Percentiles rank a stretch among this genome's conserved stretches.
phyloP scores from a whole-genome alignment of 2,888 invertebrate species.

The Lithophane socia region DNA sequence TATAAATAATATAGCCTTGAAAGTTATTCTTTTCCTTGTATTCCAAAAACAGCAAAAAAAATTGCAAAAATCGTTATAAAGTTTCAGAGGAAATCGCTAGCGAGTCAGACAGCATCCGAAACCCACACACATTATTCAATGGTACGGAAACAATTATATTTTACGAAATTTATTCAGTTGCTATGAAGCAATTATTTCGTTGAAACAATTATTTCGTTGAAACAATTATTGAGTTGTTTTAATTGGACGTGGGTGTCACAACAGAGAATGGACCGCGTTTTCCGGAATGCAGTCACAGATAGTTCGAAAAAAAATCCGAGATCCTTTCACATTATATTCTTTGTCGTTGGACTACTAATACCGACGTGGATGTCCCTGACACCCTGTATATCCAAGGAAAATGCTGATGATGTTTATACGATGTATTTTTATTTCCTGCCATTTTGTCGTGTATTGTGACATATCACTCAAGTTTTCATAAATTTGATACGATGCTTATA shows the following conservation, averaged over 20 bases:
- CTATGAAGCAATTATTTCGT: neutral
- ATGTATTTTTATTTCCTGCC: neutral
- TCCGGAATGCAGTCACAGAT: neutral
- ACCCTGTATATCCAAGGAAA: neutral
- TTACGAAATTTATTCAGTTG: neutral
- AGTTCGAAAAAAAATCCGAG: neutral
- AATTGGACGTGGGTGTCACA: neutral
- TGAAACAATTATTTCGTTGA: too few relatives aligned
- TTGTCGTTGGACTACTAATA: too few relatives aligned
- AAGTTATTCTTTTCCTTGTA: too few relatives aligned
- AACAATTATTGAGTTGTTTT: neutral
- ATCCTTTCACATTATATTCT: too few relatives aligned
- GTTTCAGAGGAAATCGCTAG: neutral
- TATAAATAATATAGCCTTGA: neutral
- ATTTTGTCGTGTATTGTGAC: neutral
- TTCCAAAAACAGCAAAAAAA: neutral
- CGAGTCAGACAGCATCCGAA: neutral
- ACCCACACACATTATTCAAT: neutral
- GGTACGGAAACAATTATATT: conserved; percentile 12
- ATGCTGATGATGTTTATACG: neutral
- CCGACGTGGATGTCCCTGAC: too few relatives aligned
- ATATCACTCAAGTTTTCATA: neutral
- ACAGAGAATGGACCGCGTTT: neutral
- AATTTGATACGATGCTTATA: neutral
- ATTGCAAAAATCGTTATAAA: neutral